A percentile compares a stretch with the other conserved stretches of the same genome.
Evolutionary conservation across 2,797 vertebrate species (phyloP).

Genomic region (Argya squamiceps): DNA sequence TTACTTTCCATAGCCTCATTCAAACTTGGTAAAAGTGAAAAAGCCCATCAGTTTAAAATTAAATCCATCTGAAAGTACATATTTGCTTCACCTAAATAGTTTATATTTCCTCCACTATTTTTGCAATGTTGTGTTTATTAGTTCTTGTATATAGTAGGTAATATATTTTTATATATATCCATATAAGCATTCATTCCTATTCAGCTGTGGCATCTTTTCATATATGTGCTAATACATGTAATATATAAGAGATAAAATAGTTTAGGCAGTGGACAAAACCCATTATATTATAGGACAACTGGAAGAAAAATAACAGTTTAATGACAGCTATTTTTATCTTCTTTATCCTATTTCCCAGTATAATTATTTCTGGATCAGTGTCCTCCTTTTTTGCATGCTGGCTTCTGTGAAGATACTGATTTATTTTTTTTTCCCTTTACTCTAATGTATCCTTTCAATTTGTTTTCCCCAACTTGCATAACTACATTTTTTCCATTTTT

Average conservation of each 20-base stretch:
- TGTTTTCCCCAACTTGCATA: not conserved
- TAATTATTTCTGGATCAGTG: conserved; percentile 65
- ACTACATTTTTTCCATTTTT: not conserved
- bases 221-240: not conserved
- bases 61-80: not conserved
- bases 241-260: not conserved
- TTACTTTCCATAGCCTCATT: not conserved
- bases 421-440: not conserved
- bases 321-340: conserved; percentile 61
- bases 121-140: not conserved
- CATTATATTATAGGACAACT: conserved; percentile 17
- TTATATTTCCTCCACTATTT: not conserved
- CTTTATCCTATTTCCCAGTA: conserved; percentile 59
- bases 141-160: not conserved
- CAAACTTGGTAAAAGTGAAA: not conserved
- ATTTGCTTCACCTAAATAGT: not conserved
- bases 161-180: not conserved
- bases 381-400: conserved; percentile 52
- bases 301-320: conserved; percentile 45
- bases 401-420: not conserved
- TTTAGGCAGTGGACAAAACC: not conserved
- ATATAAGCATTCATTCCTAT: not conserved
- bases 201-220: not conserved
- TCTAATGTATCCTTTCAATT: not conserved
- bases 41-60: not conserved